These are phyloP conservation scores for Aphaenogaster floridana DNA, from an alignment of 1,140 invertebrate species.

Conservation along the genomic window DNA sequence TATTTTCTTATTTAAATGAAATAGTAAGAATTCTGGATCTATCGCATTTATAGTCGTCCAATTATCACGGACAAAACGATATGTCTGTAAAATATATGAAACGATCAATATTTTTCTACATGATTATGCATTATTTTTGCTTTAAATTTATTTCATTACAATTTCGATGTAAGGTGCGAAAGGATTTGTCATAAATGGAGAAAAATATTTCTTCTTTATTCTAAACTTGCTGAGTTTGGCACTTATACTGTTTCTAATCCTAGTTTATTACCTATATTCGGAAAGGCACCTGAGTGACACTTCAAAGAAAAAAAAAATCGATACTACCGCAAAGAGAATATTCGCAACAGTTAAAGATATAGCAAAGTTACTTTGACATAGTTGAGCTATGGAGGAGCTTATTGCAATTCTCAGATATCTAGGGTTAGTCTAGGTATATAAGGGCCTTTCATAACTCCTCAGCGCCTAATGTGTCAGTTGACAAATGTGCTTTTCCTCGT, in stretches of 20 bases:
- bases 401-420: constrained; percentile 17
- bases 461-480: constrained; percentile 15
- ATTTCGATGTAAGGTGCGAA: neutral
- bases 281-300: neutral
- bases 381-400: neutral
- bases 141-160: neutral
- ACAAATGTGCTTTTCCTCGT: constrained; percentile 28
- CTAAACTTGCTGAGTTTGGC: neutral
- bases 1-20: neutral
- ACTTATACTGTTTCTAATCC: constrained; percentile 18
- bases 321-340: neutral
- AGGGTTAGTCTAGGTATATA: neutral
- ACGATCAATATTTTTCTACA: neutral
- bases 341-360: neutral
- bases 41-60: neutral
- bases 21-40: neutral
- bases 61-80: neutral
- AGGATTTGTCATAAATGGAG: neutral
- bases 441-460: constrained; percentile 23
- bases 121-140: neutral
- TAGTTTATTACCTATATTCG: neutral
- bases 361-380: constrained; percentile 22
- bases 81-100: neutral
- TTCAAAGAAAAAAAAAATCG: constrained; percentile 7
- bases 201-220: neutral